Evolutionary conservation across 2,113 vertebrate species (phyloP).

Genomic region (Myotis brandtii): DNA sequence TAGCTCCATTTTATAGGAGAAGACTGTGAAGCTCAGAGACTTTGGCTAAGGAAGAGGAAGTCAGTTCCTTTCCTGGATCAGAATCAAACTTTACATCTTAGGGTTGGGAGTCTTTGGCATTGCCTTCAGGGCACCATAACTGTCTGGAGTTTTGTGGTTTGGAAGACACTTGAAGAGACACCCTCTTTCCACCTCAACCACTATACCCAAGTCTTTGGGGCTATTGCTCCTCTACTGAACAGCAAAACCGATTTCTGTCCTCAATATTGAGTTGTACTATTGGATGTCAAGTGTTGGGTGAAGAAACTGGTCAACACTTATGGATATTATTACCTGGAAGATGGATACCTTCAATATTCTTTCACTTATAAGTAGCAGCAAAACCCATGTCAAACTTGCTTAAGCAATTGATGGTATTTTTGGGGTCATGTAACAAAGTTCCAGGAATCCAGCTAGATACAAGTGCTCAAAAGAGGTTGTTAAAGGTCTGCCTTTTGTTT

Average conservation of each 20-base stretch:
- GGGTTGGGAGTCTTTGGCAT: neutral
- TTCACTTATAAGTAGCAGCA: neutral
- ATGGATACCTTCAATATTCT: neutral
- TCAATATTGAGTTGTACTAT: neutral
- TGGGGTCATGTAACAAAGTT: neutral
- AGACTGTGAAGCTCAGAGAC: neutral
- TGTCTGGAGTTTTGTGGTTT: neutral
- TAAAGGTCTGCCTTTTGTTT: constrained; percentile 56
- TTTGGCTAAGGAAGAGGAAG: neutral
- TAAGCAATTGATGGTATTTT: neutral
- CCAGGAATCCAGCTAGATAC: neutral
- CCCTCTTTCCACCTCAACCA: accelerated
- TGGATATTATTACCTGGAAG: neutral
- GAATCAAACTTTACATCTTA: neutral
- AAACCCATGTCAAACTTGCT: neutral
- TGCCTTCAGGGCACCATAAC: neutral
- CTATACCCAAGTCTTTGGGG: neutral
- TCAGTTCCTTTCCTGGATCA: neutral
- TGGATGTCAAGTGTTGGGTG: neutral
- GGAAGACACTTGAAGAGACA: neutral
- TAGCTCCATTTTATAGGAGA: neutral
- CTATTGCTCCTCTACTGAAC: neutral
- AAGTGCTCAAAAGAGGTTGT: neutral
- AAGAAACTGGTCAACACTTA: neutral
- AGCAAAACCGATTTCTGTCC: neutral